Conservation (phyloP, 1,140 invertebrate species). For the Trialeurodes vaporariorum region DNA sequence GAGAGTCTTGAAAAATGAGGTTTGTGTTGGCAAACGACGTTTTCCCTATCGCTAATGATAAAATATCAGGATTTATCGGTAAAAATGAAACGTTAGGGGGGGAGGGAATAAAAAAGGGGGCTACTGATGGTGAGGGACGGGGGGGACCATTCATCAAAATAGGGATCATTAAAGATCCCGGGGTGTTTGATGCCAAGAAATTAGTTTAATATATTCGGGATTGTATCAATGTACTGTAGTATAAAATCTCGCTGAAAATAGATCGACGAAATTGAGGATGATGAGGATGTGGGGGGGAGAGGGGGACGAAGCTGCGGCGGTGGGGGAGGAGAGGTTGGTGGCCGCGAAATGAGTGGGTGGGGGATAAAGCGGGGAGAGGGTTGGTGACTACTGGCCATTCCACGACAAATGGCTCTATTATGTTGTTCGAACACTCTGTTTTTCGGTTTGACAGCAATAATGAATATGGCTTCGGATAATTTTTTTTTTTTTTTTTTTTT, state of each 20-base stretch:
- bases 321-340: no score
- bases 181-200: background rate
- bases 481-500: no score
- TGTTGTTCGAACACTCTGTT: no score
- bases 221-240: no score
- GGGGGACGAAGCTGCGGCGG: no score
- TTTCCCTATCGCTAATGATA: background rate
- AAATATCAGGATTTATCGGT: background rate
- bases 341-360: no score
- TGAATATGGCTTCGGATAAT: no score
- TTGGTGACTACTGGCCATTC: background rate
- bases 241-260: background rate
- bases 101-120: background rate
- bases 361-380: no score
- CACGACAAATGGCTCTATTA: background rate
- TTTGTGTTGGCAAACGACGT: background rate
- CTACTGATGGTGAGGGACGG: no score
- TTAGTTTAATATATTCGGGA: slow-evolving; percentile 1
- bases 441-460: no score
- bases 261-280: no score
- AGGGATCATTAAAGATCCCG: background rate
- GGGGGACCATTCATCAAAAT: background rate
- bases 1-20: background rate
- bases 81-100: background rate
- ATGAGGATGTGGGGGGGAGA: no score